Evolutionary conservation across 23 tunicate species (phyloP), one percentile per base, ranked within the genome.

Genomic region (Ciona savignyi): DNA sequence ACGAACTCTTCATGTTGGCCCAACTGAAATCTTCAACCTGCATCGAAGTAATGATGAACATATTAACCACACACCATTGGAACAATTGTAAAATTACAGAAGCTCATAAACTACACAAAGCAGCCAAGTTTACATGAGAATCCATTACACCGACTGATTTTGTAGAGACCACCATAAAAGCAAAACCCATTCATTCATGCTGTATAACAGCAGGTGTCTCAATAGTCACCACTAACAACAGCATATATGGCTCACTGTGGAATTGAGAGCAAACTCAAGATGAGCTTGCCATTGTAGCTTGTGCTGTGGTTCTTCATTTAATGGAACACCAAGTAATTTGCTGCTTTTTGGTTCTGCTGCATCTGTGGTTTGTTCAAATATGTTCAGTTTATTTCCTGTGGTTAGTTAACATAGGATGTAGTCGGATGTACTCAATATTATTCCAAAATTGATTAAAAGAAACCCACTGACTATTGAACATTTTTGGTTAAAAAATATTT

Each of bases 201-300:
- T n/a, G n/a, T n/a, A n/a, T n/a, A n/a, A n/a, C n/a, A n/a, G n/a
- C n/a, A n/a, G n/a, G n/a, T n/a, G n/a, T n/a, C n/a, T n/a, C n/a
- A n/a, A n/a, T n/a, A n/a, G n/a, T n/a, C n/a, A n/a, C n/a, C n/a
- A n/a, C n/a, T n/a, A n/a, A n/a, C n/a, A n/a, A n/a, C n/a, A n/a
- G n/a, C n/a, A 49, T 49, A 49, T 49, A 11, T 49, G 15, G 15
- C 61, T 11, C 61, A 75, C 80, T 35, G 81, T 70, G 0, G 86
- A 70, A 62, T 88, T 88, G 23, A 82, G 60, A 9, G 81, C 82
- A 34, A 88, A 88, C 65, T 88, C 96, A 27, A 88, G 74, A 61
- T 88, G 83, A 30, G 96, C 96, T 73, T 88, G 87, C 96, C 96
- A 88, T 62, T 83, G 78, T 33, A 88, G 71, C 72, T 88, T 77